These are phyloP conservation scores for Pinctada fucata DNA, from an alignment of 2,888 invertebrate species.

Conservation along the genomic window DNA sequence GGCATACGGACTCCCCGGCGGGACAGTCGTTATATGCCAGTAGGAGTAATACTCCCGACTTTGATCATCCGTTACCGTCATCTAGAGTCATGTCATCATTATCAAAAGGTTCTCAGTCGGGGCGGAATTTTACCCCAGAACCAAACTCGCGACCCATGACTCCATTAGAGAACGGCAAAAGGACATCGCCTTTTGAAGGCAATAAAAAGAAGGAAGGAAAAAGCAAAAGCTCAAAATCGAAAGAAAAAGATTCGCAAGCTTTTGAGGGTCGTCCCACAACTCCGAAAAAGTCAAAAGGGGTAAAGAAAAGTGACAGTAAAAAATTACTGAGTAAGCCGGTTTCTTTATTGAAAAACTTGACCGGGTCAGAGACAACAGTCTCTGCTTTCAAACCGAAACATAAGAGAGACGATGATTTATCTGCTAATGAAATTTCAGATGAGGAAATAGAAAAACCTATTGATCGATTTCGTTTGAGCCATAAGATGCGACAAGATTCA, in stretches of 20 bases:
- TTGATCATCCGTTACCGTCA: neutral
- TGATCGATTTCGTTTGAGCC: slow-evolving; percentile 31
- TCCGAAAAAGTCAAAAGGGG: slow-evolving; percentile 41
- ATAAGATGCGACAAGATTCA: slow-evolving; percentile 44
- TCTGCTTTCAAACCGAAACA: slow-evolving; percentile 56
- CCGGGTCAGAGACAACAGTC: slow-evolving; percentile 54
- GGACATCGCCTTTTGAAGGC: too few relatives aligned
- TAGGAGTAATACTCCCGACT: slow-evolving; percentile 20
- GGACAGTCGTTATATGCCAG: slow-evolving; percentile 14
- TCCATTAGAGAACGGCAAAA: neutral
- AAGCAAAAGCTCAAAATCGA: slow-evolving; percentile 13
- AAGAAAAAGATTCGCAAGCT: slow-evolving; percentile 22
- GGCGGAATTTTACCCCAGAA: neutral
- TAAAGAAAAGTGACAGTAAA: slow-evolving; percentile 44
- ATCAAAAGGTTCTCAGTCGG: neutral
- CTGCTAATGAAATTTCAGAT: slow-evolving; percentile 55
- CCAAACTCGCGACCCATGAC: slow-evolving; percentile 3
- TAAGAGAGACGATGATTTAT: slow-evolving; percentile 43
- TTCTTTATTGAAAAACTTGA: slow-evolving; percentile 53
- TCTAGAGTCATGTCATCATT: neutral
- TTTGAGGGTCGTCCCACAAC: slow-evolving; percentile 50
- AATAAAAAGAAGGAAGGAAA: slow-evolving; percentile 22
- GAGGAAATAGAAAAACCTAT: slow-evolving; percentile 55
- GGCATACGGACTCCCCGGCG: slow-evolving; percentile 20
- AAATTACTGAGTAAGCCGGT: slow-evolving; percentile 54